These are phyloP conservation scores for Rhinoptilus africanus DNA, from an alignment of 2,113 vertebrate species.

Conservation along the genomic window DNA sequence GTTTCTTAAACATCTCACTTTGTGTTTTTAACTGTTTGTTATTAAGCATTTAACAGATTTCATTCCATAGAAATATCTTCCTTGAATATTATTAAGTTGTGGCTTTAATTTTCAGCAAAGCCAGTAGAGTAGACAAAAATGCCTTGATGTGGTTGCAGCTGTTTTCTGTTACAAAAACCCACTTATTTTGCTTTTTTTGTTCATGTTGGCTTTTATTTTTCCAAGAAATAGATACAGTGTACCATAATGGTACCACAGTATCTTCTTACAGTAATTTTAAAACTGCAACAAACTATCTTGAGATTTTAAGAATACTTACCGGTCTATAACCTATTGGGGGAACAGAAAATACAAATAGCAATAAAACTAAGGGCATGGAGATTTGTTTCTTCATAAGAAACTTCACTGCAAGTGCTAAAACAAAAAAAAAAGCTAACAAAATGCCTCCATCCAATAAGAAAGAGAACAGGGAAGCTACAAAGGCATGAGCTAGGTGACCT, in stretches of 20 bases:
- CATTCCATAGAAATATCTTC: conserved; percentile 16
- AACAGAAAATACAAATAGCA: neutral
- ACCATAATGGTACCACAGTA: neutral
- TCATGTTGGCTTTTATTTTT: neutral
- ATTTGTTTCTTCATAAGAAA: neutral
- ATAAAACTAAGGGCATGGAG: neutral
- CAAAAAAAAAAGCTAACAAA: neutral
- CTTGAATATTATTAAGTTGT: conserved; percentile 33
- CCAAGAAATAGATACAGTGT: neutral
- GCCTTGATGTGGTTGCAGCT: conserved; percentile 68
- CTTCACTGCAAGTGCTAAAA: neutral
- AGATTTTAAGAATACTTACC: neutral
- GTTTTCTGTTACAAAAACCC: conserved; percentile 48
- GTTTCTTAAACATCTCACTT: neutral
- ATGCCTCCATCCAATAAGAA: neutral
- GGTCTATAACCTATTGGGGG: neutral
- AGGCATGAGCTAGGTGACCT: neutral
- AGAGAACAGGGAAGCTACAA: neutral
- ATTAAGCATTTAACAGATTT: conserved; percentile 50
- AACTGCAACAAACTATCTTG: neutral
- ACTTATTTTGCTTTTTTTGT: neutral
- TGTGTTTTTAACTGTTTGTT: conserved; percentile 56
- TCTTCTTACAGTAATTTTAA: neutral
- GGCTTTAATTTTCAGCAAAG: conserved; percentile 60
- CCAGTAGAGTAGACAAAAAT: conserved; percentile 45